A percentile compares a stretch with the other conserved stretches of the same genome.
These are phyloP conservation scores for Falco berigora DNA, from an alignment of 2,797 vertebrate genomes.

Conservation along the genomic window DNA sequence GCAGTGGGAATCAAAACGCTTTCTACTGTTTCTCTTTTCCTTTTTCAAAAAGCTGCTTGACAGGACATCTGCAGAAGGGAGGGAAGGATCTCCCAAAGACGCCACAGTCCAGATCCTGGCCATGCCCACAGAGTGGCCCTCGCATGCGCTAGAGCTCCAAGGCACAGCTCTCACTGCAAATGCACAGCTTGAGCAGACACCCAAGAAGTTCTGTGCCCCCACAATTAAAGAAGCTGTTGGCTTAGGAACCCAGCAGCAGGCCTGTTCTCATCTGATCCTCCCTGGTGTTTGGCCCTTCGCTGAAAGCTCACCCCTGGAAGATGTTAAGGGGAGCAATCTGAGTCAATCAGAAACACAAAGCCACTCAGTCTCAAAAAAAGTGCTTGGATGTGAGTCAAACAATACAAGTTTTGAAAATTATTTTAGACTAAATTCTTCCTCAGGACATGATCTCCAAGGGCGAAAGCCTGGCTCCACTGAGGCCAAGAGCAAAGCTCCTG, in stretches of 20 bases:
- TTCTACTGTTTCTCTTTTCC: background rate
- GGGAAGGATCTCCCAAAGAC: background rate
- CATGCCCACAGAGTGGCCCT: accelerated
- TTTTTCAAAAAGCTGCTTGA: background rate
- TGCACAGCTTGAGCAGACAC: accelerated
- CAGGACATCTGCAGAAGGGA: background rate
- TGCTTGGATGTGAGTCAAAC: background rate
- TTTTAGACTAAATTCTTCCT: constrained; percentile 26
- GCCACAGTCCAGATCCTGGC: background rate
- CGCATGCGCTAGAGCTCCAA: background rate
- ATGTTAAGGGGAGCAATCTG: background rate
- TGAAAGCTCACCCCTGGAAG: background rate
- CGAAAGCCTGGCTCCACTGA: background rate
- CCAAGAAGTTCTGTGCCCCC: background rate
- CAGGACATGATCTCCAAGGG: background rate
- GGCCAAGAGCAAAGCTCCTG: constrained; percentile 31
- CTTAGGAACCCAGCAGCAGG: background rate
- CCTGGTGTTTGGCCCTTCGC: accelerated
- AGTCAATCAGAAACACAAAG: background rate
- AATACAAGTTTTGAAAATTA: background rate
- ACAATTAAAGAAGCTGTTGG: background rate
- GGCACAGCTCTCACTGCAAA: background rate
- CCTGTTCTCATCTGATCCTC: background rate
- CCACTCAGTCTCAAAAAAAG: background rate
- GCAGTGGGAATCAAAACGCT: background rate